Conservation (phyloP, 2,888 invertebrate genomes). For the Cantharis rustica region DNA sequence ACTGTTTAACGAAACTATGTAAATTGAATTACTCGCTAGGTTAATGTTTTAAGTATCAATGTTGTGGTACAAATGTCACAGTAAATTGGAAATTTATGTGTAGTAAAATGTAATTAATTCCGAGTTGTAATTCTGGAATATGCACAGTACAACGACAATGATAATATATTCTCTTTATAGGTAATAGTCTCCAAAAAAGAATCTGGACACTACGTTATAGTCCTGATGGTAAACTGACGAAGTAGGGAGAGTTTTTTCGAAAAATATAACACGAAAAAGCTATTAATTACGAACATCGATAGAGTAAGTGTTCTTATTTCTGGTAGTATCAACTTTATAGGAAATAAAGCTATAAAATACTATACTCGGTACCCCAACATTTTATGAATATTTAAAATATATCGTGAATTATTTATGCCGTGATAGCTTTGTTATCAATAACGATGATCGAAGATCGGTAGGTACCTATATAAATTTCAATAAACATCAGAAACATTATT, state of each 20-base stretch:
- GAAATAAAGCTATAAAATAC: neutral
- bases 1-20: no score
- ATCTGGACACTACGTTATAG: neutral
- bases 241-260: neutral
- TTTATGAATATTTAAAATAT: neutral
- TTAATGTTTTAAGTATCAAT: no score
- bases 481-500: neutral
- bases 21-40: no score
- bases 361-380: neutral
- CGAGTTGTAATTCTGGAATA: no score
- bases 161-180: no score
- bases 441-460: neutral
- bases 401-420: neutral
- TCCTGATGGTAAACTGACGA: neutral
- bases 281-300: neutral
- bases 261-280: neutral
- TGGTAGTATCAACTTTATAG: neutral
- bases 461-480: neutral
- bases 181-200: neutral
- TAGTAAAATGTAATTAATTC: no score
- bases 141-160: no score
- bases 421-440: neutral
- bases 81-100: no score
- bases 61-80: no score
- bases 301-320: no score